Evolutionary conservation across 1,140 invertebrate genomes (phyloP), one percentile per base, ranked within the genome.

Genomic region (Ceratoteleas bidentatus): DNA sequence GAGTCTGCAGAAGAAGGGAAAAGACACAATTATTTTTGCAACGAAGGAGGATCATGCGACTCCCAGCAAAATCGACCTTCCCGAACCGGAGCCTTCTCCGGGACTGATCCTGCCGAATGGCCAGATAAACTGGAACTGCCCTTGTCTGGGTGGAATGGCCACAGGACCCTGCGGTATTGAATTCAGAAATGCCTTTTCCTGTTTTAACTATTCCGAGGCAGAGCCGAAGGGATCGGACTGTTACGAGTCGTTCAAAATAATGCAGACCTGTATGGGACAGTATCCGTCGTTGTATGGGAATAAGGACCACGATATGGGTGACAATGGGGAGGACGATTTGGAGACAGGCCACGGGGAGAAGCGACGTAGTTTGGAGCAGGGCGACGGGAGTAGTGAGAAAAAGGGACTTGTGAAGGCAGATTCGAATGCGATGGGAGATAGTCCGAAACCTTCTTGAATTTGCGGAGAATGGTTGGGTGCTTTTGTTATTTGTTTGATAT

Each of bases 121-220:
- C 6, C 94, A 96, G 53, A 98, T 99, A 68, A 99, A 99, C 91
- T 99, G 98, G 97, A 96, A 96, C 87, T 99, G 98, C 87, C 98
- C 98, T 0, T 99, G 98, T 91, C 92, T 99, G 14, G 98, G 98
- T 32, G 97, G 97, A 11, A 98, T 98, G 96, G 96, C 97, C 5
- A 97, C 96, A 4, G 98, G 98, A 2, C 98, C 98, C 0, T 99
- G 98, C 90, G 98, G 97, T 0, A 92, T 96, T 10, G 95, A 98
- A 89, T 99, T 99, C 90, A 91, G 98, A 58, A 96, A 98, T 77
- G 97, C 98, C 0, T 98, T 99, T 88, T 95, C 96, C 14, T 99
- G 98, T 91, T 99, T 99, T 89, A 97, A 99, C 90, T 97, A 97
- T 85, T 96, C 95, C 62, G 91, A 90, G 13, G 93, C 92, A 6